A percentile compares a stretch with the other conserved stretches of the same genome.
Conservation (phyloP, 2,797 vertebrate species). For the Eulemur rubriventer region DNA sequence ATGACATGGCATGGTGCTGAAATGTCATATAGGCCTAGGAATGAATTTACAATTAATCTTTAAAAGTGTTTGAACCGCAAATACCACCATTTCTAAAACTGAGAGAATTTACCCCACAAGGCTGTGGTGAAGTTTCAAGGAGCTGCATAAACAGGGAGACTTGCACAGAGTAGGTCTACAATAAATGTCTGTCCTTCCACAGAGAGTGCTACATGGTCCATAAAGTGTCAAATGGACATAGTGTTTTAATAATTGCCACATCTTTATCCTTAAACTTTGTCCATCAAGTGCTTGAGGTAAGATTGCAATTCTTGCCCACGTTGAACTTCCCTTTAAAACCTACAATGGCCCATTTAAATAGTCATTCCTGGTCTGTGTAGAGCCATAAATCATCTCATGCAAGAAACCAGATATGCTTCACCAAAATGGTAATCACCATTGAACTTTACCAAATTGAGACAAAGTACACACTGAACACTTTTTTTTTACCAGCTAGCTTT, state of each 20-base stretch:
- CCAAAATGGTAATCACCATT: neutral
- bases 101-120: neutral
- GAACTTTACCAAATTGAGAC: constrained; percentile 28
- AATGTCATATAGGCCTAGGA: neutral
- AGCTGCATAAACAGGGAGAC: neutral
- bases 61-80: fast-evolving
- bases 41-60: neutral
- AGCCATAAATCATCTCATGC: constrained; percentile 16
- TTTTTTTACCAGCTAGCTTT: neutral
- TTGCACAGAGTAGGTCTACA: neutral
- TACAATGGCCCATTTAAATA: constrained; percentile 12
- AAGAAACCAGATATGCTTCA: neutral
- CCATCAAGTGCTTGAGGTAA: neutral
- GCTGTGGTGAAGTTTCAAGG: neutral
- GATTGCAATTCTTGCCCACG: neutral
- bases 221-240: neutral
- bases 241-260: neutral
- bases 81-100: neutral
- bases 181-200: neutral
- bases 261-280: neutral
- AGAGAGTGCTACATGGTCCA: neutral
- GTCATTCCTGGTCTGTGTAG: constrained; percentile 13
- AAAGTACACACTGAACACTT: neutral
- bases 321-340: neutral
- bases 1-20: neutral